Evolutionary conservation across 2,797 vertebrate species (phyloP).

Genomic region (Dromococcyx pavoninus): DNA sequence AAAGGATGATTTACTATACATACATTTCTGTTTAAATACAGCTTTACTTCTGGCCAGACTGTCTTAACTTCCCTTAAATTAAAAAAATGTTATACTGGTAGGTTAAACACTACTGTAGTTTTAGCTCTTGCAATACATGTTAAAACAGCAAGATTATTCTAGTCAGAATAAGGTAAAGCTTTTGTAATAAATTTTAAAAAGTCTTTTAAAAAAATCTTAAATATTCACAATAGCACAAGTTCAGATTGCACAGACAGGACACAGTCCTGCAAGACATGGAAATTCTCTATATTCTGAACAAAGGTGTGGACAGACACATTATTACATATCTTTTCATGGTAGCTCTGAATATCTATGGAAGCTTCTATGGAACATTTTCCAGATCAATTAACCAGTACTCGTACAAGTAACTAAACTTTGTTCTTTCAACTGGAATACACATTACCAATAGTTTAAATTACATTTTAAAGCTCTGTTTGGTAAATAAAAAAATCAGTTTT

Average conservation of each 20-base stretch:
- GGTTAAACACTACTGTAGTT: not conserved
- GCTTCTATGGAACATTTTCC: not conserved
- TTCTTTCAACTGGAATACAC: not conserved
- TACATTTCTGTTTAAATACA: conserved; percentile 30
- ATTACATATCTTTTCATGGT: not conserved
- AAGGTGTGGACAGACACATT: not conserved
- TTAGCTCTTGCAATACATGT: not conserved
- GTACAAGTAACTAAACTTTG: not conserved
- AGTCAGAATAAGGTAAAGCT: not conserved
- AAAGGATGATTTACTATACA: conserved; percentile 20
- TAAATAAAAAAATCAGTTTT: conserved; percentile 44
- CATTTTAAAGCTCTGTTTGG: not conserved
- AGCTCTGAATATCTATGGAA: not conserved
- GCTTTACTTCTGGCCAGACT: not conserved
- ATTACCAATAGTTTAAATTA: not conserved
- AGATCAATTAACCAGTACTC: not conserved
- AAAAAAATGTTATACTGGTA: conserved; percentile 6
- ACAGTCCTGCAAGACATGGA: not conserved
- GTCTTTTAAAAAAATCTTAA: not conserved
- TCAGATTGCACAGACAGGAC: not conserved
- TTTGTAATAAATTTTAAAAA: not conserved
- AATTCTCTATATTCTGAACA: not conserved
- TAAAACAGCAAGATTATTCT: not conserved
- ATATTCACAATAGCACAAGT: not conserved
- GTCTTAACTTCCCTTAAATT: conserved; percentile 33